Percentiles rank a stretch among this genome's conserved stretches.
Evolutionary conservation across 1,140 invertebrate species (phyloP).

Genomic region (Drosophila kohkoa): DNA sequence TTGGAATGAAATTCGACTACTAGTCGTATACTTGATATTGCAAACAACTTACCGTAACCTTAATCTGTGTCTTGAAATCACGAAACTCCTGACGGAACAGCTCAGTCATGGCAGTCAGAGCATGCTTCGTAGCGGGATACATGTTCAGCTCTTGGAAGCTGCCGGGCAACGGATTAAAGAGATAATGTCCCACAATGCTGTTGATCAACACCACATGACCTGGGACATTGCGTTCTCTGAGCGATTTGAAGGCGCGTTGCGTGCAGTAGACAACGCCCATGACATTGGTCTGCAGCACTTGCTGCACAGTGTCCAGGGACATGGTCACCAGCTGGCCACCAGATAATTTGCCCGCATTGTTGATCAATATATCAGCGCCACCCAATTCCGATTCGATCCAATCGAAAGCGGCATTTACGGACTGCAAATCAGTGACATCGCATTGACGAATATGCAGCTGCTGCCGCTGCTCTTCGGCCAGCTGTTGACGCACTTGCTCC

Average conservation of each 20-base stretch:
- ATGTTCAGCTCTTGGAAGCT: conserved; percentile 81
- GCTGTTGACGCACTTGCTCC: conserved; percentile 74
- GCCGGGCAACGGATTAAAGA: conserved; percentile 77
- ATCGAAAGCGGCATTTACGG: conserved; percentile 88
- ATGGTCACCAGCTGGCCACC: conserved; percentile 80
- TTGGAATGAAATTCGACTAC: not conserved
- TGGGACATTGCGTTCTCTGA: conserved; percentile 87
- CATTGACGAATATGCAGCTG: conserved; percentile 86
- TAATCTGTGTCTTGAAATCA: conserved; percentile 87
- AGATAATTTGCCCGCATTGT: conserved; percentile 89
- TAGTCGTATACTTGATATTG: not conserved
- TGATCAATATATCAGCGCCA: conserved; percentile 89
- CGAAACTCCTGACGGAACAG: conserved; percentile 88
- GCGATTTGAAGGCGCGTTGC: conserved; percentile 88
- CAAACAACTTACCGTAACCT: conserved; percentile 87
- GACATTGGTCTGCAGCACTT: conserved; percentile 89
- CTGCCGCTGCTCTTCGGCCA: conserved; percentile 37
- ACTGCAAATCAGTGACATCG: conserved; percentile 88
- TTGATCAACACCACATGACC: conserved; percentile 92
- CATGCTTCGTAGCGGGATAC: conserved; percentile 90
- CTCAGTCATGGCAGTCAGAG: conserved; percentile 88
- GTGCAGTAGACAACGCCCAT: conserved; percentile 89
- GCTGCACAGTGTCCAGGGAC: conserved; percentile 82
- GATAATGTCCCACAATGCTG: conserved; percentile 86
- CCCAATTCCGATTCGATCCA: conserved; percentile 86